These are phyloP conservation scores for Busseola fusca DNA, from an alignment of 2,888 invertebrate species.

Conservation along the genomic window DNA sequence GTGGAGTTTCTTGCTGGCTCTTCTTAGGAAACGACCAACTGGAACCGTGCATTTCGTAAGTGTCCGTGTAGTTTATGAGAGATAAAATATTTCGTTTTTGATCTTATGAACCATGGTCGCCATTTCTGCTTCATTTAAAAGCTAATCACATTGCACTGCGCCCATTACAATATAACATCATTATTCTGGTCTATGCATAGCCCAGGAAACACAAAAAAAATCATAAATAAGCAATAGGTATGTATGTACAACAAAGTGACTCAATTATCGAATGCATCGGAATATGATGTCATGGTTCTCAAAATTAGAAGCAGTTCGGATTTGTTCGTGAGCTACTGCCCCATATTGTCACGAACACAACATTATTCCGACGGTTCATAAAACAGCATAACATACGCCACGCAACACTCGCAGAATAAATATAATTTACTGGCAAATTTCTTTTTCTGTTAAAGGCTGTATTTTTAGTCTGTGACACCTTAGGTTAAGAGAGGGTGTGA, in stretches of 20 bases:
- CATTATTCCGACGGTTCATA: constrained; percentile 69
- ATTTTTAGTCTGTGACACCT: constrained; percentile 47
- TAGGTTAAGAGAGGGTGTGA: constrained; percentile 34
- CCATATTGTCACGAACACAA: constrained; percentile 72
- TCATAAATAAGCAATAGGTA: constrained; percentile 20
- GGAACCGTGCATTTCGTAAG: too few species aligned
- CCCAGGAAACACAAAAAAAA: constrained; percentile 22
- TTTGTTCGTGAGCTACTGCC: constrained; percentile 60
- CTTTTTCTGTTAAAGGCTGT: constrained; percentile 46
- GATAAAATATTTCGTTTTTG: too few species aligned
- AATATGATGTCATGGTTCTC: constrained; percentile 68
- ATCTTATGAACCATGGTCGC: too few species aligned
- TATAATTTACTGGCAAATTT: constrained; percentile 46
- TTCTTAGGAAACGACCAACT: too few species aligned
- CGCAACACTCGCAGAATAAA: constrained; percentile 49
- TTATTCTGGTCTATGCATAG: constrained; percentile 34
- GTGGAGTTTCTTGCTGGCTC: too few species aligned
- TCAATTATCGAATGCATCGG: constrained; percentile 62
- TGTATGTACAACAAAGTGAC: constrained; percentile 54
- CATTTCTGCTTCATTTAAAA: background rate
- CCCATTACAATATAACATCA: background rate
- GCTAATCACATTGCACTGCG: background rate
- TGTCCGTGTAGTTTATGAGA: too few species aligned
- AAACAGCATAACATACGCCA: constrained; percentile 45
- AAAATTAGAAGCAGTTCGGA: constrained; percentile 66